Percentiles rank a stretch among this genome's conserved stretches.
Evolutionary conservation across 2,888 invertebrate species (phyloP).

Genomic region (Protodeltote pygarga): DNA sequence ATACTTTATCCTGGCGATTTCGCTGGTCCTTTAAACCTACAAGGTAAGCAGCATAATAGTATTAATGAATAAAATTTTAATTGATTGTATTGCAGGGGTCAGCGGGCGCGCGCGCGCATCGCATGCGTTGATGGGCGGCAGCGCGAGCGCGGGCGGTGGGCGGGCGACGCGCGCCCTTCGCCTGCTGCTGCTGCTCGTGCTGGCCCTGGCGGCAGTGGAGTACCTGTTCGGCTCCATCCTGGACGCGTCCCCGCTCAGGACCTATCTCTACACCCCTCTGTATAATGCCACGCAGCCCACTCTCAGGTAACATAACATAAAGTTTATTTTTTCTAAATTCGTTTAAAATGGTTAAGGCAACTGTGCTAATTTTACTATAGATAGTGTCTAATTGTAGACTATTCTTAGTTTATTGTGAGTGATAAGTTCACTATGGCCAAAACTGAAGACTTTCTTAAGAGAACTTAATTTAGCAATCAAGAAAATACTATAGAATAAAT

Average conservation of each 20-base stretch:
- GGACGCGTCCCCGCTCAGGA: conserved; percentile 82
- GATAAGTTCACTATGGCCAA: too few relatives aligned
- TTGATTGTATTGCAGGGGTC: conserved; percentile 50
- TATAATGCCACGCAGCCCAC: conserved; percentile 78
- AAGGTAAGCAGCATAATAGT: background rate
- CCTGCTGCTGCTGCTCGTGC: conserved; percentile 84
- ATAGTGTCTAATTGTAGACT: too few relatives aligned
- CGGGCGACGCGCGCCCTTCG: conserved; percentile 83
- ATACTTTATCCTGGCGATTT: too few relatives aligned
- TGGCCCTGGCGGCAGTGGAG: conserved; percentile 89
- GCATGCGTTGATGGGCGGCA: conserved; percentile 81
- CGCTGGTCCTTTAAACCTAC: too few relatives aligned
- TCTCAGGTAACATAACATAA: conserved; percentile 57
- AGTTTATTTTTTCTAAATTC: background rate
- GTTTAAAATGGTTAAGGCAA: too few relatives aligned
- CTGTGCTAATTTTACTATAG: too few relatives aligned
- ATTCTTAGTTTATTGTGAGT: too few relatives aligned
- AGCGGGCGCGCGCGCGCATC: conserved; percentile 55
- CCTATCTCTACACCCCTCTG: conserved; percentile 81
- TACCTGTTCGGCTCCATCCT: conserved; percentile 90
- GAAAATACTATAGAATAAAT: too few relatives aligned
- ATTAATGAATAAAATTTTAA: background rate
- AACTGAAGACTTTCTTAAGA: too few relatives aligned
- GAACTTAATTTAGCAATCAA: too few relatives aligned
- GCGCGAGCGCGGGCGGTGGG: conserved; percentile 76